These are phyloP conservation scores for Rhagonycha lutea DNA, from an alignment of 2,888 invertebrate species.

Conservation along the genomic window DNA sequence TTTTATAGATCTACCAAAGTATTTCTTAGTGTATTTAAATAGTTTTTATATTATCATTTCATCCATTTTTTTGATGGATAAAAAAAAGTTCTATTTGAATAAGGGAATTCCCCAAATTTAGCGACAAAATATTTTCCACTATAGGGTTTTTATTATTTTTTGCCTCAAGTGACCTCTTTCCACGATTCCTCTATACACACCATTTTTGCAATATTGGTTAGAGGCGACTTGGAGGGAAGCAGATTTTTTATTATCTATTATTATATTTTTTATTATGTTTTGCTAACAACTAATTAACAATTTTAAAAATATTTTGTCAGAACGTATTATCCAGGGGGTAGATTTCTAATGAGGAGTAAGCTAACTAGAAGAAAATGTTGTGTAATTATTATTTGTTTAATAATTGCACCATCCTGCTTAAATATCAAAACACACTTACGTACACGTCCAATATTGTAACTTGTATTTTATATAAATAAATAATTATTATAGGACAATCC, in stretches of 20 bases:
- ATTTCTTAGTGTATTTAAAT: constrained; percentile 43
- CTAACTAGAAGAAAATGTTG: constrained; percentile 4
- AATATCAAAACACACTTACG: constrained; percentile 15
- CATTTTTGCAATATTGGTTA: background rate
- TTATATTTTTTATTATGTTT: background rate
- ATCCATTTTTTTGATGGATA: background rate
- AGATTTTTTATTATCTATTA: background rate
- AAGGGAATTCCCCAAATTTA: background rate
- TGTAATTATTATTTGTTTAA: constrained; percentile 5
- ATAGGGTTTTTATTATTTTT: background rate
- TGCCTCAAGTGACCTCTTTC: background rate
- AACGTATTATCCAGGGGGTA: constrained; percentile 4
- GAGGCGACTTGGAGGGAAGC: background rate
- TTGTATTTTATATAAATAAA: constrained; percentile 17
- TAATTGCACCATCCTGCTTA: constrained; percentile 41
- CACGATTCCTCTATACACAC: background rate
- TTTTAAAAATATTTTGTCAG: background rate
- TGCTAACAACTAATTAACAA: background rate
- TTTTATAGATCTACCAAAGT: constrained; percentile 47
- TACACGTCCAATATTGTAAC: constrained; percentile 41
- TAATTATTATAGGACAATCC: constrained; percentile 38
- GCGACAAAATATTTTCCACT: background rate
- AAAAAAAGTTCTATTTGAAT: background rate
- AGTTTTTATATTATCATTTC: background rate
- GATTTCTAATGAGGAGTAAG: constrained; percentile 12